Evolutionary conservation across 2,888 invertebrate species (phyloP).

Genomic region (Chouioia cunea): DNA sequence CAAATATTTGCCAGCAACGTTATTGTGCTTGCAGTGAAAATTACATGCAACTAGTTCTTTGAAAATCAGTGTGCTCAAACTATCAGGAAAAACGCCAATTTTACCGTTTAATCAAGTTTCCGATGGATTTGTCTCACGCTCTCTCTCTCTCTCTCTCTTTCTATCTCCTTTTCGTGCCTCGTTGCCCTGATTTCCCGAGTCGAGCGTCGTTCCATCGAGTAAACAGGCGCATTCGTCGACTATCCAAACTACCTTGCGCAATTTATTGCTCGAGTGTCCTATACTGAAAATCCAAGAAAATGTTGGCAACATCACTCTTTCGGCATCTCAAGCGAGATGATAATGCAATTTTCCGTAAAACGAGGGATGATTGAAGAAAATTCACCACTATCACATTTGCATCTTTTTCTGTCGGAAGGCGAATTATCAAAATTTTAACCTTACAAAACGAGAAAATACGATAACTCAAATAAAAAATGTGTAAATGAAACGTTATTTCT

Average conservation of each 20-base stretch:
- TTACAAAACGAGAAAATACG: background rate
- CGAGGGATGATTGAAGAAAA: background rate
- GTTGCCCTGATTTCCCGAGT: too few relatives aligned
- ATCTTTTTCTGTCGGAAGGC: slow-evolving; percentile 9
- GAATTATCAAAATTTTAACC: slow-evolving; percentile 1
- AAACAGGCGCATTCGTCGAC: slow-evolving; percentile 22
- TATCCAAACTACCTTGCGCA: slow-evolving; percentile 32
- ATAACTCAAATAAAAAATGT: slow-evolving; percentile 26
- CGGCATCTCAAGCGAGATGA: too few relatives aligned
- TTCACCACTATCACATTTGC: slow-evolving; percentile 7
- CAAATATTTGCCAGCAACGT: too few relatives aligned
- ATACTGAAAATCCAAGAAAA: background rate
- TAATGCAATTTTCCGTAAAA: slow-evolving; percentile 19
- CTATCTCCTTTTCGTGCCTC: too few relatives aligned
- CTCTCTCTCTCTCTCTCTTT: too few relatives aligned
- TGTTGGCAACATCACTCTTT: background rate
- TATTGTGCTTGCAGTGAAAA: too few relatives aligned
- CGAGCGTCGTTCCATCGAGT: slow-evolving; percentile 2
- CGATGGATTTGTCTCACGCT: too few relatives aligned
- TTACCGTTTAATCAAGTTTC: too few relatives aligned
- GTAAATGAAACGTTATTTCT: slow-evolving; percentile 15
- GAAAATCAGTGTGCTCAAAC: too few relatives aligned
- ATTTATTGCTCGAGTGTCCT: slow-evolving; percentile 29
- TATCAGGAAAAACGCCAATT: too few relatives aligned
- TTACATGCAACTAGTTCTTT: too few relatives aligned